phyloP scores from a whole-genome alignment of 2,113 vertebrate genomes.

The Xiphophorus couchianus region DNA sequence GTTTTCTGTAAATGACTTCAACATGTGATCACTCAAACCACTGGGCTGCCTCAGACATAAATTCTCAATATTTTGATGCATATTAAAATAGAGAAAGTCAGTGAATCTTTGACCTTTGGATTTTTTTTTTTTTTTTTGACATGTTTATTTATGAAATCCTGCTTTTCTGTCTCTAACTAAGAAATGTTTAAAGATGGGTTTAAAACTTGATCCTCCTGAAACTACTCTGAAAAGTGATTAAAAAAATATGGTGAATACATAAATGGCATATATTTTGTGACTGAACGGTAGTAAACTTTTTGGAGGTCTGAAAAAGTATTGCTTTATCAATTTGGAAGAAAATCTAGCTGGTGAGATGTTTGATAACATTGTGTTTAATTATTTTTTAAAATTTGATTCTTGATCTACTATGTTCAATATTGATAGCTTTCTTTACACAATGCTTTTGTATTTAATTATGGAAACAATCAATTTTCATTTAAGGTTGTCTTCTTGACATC shows the following conservation, averaged over 20 bases:
- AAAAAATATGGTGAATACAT: slow-evolving; percentile 18
- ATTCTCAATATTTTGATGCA: slow-evolving; percentile 46
- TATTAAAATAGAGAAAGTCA: slow-evolving; percentile 55
- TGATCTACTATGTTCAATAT: too few relatives aligned
- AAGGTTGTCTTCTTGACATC: too few relatives aligned
- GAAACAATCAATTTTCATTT: too few relatives aligned
- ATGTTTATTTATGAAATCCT: slow-evolving; percentile 66
- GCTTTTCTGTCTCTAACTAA: slow-evolving; percentile 28
- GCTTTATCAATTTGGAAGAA: too few relatives aligned
- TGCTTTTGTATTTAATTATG: too few relatives aligned
- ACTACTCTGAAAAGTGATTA: neutral
- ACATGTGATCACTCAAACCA: slow-evolving; percentile 49
- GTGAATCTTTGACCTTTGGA: slow-evolving; percentile 60
- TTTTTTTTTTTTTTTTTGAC: slow-evolving; percentile 33
- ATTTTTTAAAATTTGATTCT: too few relatives aligned
- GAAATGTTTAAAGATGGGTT: slow-evolving; percentile 16
- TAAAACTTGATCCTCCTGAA: slow-evolving; percentile 31
- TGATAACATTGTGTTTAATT: too few relatives aligned
- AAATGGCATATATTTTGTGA: neutral
- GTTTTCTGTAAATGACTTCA: slow-evolving; percentile 51
- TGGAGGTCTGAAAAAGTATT: too few relatives aligned
- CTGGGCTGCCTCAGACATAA: slow-evolving; percentile 19
- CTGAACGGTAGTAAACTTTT: neutral
- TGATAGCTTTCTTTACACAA: too few relatives aligned
- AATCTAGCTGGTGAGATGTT: too few relatives aligned